Base-by-base conservation (phyloP, 2,113 vertebrate species). In the Rhizomys pruinosus region DNA sequence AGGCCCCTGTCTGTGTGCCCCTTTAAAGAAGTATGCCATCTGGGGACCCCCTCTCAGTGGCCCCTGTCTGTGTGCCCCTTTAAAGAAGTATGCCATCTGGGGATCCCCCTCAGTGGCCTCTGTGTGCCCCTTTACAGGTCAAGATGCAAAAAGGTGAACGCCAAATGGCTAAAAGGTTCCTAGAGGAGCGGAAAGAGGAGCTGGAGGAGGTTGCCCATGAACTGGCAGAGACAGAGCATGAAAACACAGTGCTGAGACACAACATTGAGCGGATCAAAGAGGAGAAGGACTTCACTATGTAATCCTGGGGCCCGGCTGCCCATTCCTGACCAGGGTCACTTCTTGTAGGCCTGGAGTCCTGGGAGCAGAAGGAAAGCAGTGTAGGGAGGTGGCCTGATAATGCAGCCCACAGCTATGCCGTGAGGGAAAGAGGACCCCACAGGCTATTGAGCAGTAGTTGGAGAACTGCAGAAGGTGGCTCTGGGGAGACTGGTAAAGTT, bases 241-340 rank as follows among this genome's bases (percentile, higher is more conserved):
- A 99, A 96, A 99, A 99, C 96, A 97, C 97, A 0, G 94, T 98
- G 63, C 97, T 99, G 19, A 97, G 98, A 16, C 98, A 98, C 61
- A 98, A 98, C 89, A 99, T 99, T 57, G 99, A 99, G 91, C 99
- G 99, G 96, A 99, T 99, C 93, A 97, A 98, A 90, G 98, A 98
- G 82, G 99, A 99, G 79, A 98, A 97, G 12, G 98, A 98, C 77
- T 94, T 97, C 22, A 98, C 96, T 96, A 90, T 98, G 99, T 98
- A 97, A 97, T 97, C 85, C 82, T 10, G 68, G 29, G 68, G 29
- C 0, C 16, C 39, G 1, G 6, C 32, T 29, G 6, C 3, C 42
- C 29, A 13, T 29, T 16, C 20, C 32, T 2, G 11, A 11, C 0
- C 0, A 20, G 6, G 6, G 47, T 52, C 47, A 37, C 34, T 19